phyloP scores from a whole-genome alignment of 1,140 invertebrate species.

The Cherax quadricarinatus region DNA sequence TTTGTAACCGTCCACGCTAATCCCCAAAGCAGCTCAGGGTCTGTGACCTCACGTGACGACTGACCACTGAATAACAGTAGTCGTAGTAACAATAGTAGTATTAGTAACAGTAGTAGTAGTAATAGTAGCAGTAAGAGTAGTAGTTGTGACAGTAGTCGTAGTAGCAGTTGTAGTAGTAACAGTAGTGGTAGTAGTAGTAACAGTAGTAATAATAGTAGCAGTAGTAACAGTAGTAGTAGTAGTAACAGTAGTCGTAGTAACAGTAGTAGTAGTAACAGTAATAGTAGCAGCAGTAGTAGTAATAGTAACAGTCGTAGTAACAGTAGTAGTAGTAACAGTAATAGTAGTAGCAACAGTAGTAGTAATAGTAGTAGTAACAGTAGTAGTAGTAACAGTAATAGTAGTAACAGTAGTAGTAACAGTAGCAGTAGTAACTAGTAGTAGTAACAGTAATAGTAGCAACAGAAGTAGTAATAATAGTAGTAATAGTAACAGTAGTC shows the following conservation, averaged over 20 bases:
- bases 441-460: too few species aligned
- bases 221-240: constrained; percentile 8
- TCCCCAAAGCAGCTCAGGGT: too few species aligned
- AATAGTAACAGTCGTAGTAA: background rate
- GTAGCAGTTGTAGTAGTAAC: background rate
- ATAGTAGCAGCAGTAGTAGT: background rate
- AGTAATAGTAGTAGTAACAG: background rate
- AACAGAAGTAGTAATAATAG: too few species aligned
- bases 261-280: background rate
- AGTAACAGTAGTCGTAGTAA: background rate
- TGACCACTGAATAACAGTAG: too few species aligned
- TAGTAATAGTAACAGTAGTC: too few species aligned
- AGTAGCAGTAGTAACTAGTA: too few species aligned
- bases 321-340: background rate
- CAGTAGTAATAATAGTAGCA: constrained; percentile 6
- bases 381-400: background rate
- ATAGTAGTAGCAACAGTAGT: background rate
- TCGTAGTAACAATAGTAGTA: too few species aligned
- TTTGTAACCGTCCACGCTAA: too few species aligned
- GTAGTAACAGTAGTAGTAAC: background rate
- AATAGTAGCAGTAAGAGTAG: too few species aligned
- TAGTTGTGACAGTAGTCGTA: too few species aligned
- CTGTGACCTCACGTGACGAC: too few species aligned
- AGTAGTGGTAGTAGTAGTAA: background rate
- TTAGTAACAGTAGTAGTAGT: too few species aligned